phyloP scores from a whole-genome alignment of 1,140 invertebrate genomes.

The Myzus persicae region DNA sequence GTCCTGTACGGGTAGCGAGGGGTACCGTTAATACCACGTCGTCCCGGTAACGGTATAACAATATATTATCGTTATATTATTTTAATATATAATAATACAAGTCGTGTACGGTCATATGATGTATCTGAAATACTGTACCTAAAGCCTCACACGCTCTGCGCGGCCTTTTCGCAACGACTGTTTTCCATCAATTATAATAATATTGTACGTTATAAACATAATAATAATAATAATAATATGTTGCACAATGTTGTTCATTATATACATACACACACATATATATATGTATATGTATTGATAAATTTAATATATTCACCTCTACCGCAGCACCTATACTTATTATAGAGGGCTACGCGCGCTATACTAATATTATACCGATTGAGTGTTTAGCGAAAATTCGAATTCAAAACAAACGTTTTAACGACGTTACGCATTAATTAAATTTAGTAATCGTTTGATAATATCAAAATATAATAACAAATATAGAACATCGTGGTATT shows the following conservation, averaged over 20 bases:
- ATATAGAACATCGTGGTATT: neutral
- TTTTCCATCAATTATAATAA: conserved; percentile 3
- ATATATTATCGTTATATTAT: neutral
- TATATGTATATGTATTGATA: neutral
- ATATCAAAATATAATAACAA: conserved; percentile 1
- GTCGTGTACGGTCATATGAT: neutral
- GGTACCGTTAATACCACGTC: neutral
- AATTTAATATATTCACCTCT: no score
- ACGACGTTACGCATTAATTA: neutral
- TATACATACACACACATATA: neutral
- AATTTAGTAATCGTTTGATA: conserved; percentile 18
- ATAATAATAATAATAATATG: neutral
- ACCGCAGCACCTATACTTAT: no score
- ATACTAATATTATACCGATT: neutral
- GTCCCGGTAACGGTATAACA: conserved; percentile 10
- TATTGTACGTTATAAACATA: neutral
- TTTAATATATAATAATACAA: neutral
- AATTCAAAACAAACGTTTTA: conserved; percentile 3
- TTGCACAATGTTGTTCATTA: neutral
- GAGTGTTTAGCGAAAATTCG: neutral
- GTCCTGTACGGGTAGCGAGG: neutral
- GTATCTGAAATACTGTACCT: no score
- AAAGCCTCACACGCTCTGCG: no score
- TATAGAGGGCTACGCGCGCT: no score
- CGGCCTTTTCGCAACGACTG: neutral